A percentile compares a stretch with the other conserved stretches of the same genome.
These are phyloP conservation scores for Numida meleagris DNA, from an alignment of 2,113 vertebrate species.

Conservation along the genomic window DNA sequence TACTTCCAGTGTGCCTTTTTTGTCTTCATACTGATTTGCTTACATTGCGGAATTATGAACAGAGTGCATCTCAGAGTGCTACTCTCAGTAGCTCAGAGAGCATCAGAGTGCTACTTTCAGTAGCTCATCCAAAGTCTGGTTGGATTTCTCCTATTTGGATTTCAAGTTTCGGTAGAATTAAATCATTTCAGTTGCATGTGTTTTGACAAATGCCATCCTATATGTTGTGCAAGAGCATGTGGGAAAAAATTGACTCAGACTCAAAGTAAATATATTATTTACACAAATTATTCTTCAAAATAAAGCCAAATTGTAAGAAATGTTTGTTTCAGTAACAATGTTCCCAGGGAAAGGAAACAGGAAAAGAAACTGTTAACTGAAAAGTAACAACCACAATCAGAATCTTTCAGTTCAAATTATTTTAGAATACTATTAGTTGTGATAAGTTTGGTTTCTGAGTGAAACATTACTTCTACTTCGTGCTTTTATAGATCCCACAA, in stretches of 20 bases:
- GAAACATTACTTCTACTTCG: not conserved
- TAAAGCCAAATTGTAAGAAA: not conserved
- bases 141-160: not conserved
- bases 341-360: not conserved
- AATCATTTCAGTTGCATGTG: not conserved
- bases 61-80: not conserved
- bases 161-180: not conserved
- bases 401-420: not conserved
- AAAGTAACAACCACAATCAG: not conserved
- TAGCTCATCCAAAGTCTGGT: not conserved
- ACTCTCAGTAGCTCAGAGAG: not conserved
- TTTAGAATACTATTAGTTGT: not conserved
- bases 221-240: not conserved
- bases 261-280: not conserved
- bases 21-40: not conserved
- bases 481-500: not conserved
- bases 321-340: not conserved
- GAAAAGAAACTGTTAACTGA: not conserved
- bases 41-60: slow-evolving; percentile 10
- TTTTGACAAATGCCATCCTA: not conserved
- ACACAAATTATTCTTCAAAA: not conserved
- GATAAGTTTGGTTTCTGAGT: not conserved
- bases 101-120: not conserved
- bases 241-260: not conserved
- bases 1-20: not conserved